A percentile compares a stretch with the other conserved stretches of the same genome.
Evolutionary conservation across 2,888 invertebrate genomes (phyloP).

Genomic region (Eueremaeus valkanovi): DNA sequence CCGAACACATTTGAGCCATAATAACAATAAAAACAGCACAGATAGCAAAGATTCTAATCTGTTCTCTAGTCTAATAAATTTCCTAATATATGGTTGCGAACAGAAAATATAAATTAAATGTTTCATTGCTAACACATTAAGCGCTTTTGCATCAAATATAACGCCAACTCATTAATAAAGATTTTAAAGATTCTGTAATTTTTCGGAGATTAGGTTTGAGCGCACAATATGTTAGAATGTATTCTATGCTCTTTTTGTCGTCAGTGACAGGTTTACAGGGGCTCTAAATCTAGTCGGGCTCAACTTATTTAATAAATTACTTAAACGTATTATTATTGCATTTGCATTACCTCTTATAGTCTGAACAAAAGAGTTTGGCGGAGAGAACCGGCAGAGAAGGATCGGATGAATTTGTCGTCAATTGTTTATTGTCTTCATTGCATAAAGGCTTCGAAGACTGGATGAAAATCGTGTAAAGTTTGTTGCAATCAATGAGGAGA

Average conservation of each 20-base stretch:
- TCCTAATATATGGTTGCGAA: constrained; percentile 12
- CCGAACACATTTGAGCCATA: neutral
- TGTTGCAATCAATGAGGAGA: neutral
- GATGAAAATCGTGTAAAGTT: neutral
- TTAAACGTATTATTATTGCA: neutral
- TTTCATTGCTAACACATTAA: constrained; percentile 27
- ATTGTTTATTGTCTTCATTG: neutral
- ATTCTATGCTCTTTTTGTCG: neutral
- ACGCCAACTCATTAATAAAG: constrained; percentile 7
- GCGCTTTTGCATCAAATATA: neutral
- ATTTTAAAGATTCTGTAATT: neutral
- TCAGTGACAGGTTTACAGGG: constrained; percentile 5
- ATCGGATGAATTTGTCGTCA: neutral
- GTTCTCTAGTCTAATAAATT: constrained; percentile 4
- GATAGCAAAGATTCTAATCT: constrained; percentile 8
- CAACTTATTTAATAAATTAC: constrained; percentile 9
- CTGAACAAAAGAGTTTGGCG: neutral
- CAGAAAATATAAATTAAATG: constrained; percentile 26
- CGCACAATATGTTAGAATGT: neutral
- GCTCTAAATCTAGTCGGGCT: neutral
- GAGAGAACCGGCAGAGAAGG: neutral
- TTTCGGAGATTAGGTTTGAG: neutral
- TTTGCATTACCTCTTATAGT: constrained; percentile 4
- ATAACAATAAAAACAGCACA: neutral
- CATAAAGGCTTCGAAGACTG: too few relatives aligned